A percentile compares a stretch with the other conserved stretches of the same genome.
Evolutionary conservation across 2,113 vertebrate species (phyloP).

Genomic region (Brachyistius frenatus): DNA sequence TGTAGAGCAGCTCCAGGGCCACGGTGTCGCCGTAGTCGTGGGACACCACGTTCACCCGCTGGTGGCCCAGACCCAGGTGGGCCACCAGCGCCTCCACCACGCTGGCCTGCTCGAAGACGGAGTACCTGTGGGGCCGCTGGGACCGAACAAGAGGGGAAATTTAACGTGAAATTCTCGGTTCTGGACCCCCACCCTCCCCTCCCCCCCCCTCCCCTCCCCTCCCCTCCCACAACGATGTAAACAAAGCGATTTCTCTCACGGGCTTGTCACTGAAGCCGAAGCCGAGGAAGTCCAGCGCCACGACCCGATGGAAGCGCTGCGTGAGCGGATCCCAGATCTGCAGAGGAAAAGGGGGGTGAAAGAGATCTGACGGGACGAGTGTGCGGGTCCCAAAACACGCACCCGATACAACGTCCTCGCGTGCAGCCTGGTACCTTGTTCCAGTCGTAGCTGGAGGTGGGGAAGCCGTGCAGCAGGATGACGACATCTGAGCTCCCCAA

Average conservation of each 20-base stretch:
- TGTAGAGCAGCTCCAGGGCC: conserved; percentile 94
- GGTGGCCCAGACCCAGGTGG: conserved; percentile 89
- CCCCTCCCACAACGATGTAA: too few relatives aligned
- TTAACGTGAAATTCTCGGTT: too few relatives aligned
- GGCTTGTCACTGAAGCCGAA: conserved; percentile 99
- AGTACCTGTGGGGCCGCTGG: conserved; percentile 92
- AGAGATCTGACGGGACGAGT: too few relatives aligned
- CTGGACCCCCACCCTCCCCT: too few relatives aligned
- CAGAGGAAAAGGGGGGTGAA: background rate
- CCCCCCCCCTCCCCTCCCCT: too few relatives aligned
- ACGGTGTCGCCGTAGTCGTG: conserved; percentile 96
- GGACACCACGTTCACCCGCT: conserved; percentile 90
- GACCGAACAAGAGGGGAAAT: background rate
- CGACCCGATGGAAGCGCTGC: conserved; percentile 91
- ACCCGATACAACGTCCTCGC: background rate
- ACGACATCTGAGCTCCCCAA: conserved; percentile 91
- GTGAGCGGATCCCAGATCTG: conserved; percentile 96
- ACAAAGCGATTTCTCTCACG: conserved; percentile 78
- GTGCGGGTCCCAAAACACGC: too few relatives aligned
- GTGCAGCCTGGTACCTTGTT: conserved; percentile 85
- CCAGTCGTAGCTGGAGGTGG: conserved; percentile 97
- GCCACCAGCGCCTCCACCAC: conserved; percentile 90
- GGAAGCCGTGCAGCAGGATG: conserved; percentile 93
- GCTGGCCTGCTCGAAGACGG: conserved; percentile 95
- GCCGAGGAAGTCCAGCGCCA: conserved; percentile 94